Evolutionary conservation across 2,113 vertebrate genomes (phyloP).

Genomic region (Erythrocercus mccallii): DNA sequence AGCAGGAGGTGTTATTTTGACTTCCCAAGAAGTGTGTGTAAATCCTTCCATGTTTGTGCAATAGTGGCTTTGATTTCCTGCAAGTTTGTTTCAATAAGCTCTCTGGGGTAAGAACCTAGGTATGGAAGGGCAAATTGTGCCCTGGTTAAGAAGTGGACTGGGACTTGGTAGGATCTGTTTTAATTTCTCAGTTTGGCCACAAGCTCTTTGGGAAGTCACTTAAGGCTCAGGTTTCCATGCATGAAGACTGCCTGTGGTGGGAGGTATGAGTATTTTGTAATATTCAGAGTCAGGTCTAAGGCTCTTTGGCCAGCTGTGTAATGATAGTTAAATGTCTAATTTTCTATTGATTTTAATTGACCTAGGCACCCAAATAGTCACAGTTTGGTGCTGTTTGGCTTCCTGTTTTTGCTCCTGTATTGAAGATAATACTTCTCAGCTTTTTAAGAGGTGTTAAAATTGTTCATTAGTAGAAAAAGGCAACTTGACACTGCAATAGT

Average conservation of each 20-base stretch:
- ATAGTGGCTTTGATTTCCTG: constrained; percentile 46
- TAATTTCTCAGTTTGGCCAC: constrained; percentile 28
- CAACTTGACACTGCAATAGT: neutral
- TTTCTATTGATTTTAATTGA: neutral
- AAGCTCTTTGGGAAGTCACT: constrained; percentile 24
- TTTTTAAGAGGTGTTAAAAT: neutral
- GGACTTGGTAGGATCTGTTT: neutral
- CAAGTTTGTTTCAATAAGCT: constrained; percentile 38
- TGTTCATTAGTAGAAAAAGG: neutral
- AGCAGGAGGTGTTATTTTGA: constrained; percentile 39
- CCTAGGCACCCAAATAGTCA: neutral
- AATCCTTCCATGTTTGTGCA: constrained; percentile 38
- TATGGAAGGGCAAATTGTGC: neutral
- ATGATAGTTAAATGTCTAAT: neutral
- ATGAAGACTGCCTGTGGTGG: neutral
- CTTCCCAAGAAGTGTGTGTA: constrained; percentile 35
- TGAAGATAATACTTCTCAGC: neutral
- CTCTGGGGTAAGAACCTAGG: neutral
- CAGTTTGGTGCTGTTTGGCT: neutral
- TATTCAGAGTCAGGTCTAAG: neutral
- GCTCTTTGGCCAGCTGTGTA: neutral
- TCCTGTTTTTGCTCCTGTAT: neutral
- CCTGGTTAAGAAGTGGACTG: constrained; percentile 1
- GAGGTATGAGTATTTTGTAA: neutral
- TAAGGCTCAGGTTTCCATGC: constrained; percentile 24